Base-by-base conservation (phyloP, 2,797 vertebrate species). In the Lophura swinhoii region DNA sequence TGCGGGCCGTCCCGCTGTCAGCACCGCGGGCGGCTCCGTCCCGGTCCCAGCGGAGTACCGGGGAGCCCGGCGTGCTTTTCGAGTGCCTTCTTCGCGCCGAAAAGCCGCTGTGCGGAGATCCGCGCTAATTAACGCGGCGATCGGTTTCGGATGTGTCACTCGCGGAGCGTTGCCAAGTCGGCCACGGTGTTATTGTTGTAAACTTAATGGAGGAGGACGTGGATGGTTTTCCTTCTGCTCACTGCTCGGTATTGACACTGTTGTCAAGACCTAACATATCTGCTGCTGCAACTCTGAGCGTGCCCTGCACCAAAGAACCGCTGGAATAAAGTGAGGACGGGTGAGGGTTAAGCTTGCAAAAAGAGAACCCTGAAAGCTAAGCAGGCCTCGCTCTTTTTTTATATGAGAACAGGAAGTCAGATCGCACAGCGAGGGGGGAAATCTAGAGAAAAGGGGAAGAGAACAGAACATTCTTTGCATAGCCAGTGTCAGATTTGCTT, bases 321-420 rank as follows among this genome's bases (percentile, higher is more conserved):
- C 15, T 22, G 85, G 58, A 49, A 55, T 39, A 44, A 56, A 83
- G 43, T 46, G 46, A 9, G 56, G 44, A 64, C 31, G 15, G 8
- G 13, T 8, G 62, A 21, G 41, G 62, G 62, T 91, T 62, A 23
- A 62, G 29, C 69, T 20, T 28, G 17, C 51, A 8, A 39, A 87
- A 88, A 75, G n/a, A 74, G 86, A 83, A 28, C 16, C 46, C 18
- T 44, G 75, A 44, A 60, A 87, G 64, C 66, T 64, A 33, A 49
- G 89, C 21, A 39, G 87, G 79, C 70, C 31, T 59, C 24, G 39
- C 31, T n/a, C n/a, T 84, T 88, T 85, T 83, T 59, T 78, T 21
- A 4, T 28, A 12, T 18, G 79, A 93, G 94, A 95, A 88, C 92
- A 95, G 93, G 94, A 96, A 96, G 96, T 95, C 87, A 77, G 75